phyloP scores from a whole-genome alignment of 2,888 invertebrate species.

The Ellobium chinense region DNA sequence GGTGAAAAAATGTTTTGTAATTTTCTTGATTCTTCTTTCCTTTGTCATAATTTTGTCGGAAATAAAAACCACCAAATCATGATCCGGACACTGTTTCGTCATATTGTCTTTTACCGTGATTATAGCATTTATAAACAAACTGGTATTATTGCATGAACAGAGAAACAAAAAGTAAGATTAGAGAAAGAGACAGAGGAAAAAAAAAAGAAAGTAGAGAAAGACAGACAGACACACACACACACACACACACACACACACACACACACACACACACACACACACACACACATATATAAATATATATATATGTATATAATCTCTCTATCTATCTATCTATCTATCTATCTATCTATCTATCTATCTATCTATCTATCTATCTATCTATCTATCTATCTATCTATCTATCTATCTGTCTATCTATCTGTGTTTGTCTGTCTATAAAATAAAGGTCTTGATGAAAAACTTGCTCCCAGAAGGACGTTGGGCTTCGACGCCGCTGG shows the following conservation, averaged over 20 bases:
- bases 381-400: background rate
- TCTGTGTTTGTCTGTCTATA: background rate
- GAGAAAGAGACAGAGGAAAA: background rate
- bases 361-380: background rate
- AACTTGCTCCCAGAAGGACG: too few relatives aligned
- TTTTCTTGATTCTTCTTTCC: too few relatives aligned
- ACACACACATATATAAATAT: background rate
- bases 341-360: background rate
- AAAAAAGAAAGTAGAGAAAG: background rate
- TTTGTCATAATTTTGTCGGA: too few relatives aligned
- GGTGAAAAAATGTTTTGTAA: too few relatives aligned
- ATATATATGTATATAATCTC: background rate
- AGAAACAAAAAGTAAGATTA: too few relatives aligned
- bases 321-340: background rate
- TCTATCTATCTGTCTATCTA: background rate
- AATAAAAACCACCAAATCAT: too few relatives aligned
- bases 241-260: background rate
- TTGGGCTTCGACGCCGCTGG: too few relatives aligned
- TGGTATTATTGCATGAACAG: too few relatives aligned
- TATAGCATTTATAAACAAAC: too few relatives aligned
- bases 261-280: background rate
- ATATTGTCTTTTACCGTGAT: too few relatives aligned
- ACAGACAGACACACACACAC: background rate
- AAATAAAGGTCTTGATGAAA: too few relatives aligned
- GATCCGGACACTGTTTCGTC: too few relatives aligned